These are phyloP conservation scores for Chrysaora quinquecirrha DNA, from an alignment of 30 jellyfish, hydroid and myxozoan species.

Conservation along the genomic window DNA sequence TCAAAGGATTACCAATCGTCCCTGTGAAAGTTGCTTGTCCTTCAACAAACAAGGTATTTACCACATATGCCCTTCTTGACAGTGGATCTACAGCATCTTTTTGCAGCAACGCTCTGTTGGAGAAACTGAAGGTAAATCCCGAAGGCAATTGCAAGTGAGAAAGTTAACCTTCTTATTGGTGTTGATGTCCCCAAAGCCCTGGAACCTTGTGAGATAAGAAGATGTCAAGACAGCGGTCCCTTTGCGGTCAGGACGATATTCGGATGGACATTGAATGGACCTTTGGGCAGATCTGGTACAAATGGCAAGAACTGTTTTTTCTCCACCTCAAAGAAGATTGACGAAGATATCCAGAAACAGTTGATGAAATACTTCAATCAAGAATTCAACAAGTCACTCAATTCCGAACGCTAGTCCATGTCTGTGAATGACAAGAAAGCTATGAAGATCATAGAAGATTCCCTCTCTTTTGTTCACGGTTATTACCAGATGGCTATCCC, in stretches of 20 bases:
- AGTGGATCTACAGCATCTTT: conserved; percentile 51
- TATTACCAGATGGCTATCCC: conserved; percentile 41
- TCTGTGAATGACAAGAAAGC: conserved; percentile 54
- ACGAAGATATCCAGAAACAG: conserved; percentile 10
- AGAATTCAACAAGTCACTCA: conserved; percentile 11
- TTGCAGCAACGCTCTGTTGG: conserved; percentile 20
- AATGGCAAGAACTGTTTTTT: neutral
- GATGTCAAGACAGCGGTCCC: conserved; percentile 32
- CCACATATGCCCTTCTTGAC: conserved; percentile 48
- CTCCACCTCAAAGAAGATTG: neutral
- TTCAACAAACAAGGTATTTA: neutral
- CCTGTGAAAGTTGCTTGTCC: conserved; percentile 21
- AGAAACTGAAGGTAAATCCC: conserved; percentile 20
- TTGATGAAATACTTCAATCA: conserved; percentile 27
- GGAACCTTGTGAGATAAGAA: neutral
- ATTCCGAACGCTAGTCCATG: neutral
- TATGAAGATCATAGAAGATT: conserved; percentile 25
- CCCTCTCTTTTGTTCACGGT: conserved; percentile 4
- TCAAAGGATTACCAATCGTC: conserved; percentile 39
- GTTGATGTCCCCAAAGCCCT: conserved; percentile 22
- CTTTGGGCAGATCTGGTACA: neutral
- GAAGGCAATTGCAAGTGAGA: neutral
- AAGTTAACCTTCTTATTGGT: conserved; percentile 6
- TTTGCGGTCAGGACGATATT: conserved; percentile 35
- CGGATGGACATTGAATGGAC: conserved; percentile 56